phyloP scores from a whole-genome alignment of 2,113 vertebrate genomes.

The Pseudolaguvia tuberculata region DNA sequence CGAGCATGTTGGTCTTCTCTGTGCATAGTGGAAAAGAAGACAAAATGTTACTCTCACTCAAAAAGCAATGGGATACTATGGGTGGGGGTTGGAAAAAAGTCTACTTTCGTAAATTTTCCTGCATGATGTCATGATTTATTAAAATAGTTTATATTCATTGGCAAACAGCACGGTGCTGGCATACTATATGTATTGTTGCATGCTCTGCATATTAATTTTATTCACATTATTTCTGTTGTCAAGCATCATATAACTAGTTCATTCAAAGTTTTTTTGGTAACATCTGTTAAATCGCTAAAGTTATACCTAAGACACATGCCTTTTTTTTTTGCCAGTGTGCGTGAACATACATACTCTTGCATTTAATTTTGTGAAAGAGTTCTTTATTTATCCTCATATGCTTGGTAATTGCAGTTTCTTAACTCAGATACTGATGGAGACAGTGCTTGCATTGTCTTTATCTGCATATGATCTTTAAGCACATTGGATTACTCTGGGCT shows the following conservation, averaged over 20 bases:
- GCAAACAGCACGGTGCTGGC: neutral
- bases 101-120: neutral
- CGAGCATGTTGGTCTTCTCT: conserved; percentile 56
- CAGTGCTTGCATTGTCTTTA: conserved; percentile 29
- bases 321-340: conserved; percentile 10
- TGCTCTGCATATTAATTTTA: conserved; percentile 9
- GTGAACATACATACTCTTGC: neutral
- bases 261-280: neutral
- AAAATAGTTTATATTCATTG: neutral
- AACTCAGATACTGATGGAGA: conserved; percentile 32
- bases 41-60: conserved; percentile 27
- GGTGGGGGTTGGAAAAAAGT: conserved; percentile 13
- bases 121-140: neutral
- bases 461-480: conserved; percentile 21
- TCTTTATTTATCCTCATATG: conserved; percentile 27
- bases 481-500: conserved; percentile 11
- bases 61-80: neutral
- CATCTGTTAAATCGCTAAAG: neutral
- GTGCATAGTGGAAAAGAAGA: conserved; percentile 43
- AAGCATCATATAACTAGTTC: neutral
- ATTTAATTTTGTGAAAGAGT: conserved; percentile 30
- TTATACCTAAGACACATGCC: neutral
- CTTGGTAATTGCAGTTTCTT: conserved; percentile 30
- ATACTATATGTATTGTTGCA: neutral
- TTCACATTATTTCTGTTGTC: neutral